Evolutionary conservation across 2,888 invertebrate species (phyloP), one percentile per base, ranked within the genome.

Genomic region (Morpho achilles): DNA sequence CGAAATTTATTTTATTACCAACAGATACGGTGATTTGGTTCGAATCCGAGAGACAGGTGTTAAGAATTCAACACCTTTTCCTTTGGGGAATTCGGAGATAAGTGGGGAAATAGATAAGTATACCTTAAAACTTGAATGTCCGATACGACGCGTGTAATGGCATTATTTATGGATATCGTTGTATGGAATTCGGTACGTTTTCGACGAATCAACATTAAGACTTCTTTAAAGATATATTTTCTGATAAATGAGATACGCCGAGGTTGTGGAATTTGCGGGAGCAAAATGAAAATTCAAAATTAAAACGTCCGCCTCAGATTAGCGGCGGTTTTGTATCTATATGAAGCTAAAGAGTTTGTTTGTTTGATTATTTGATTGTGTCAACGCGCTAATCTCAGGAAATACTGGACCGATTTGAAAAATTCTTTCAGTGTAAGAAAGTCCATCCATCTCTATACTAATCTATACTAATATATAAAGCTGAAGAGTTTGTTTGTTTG

Each of bases 1-100:
- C 76, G 77, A 85, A 88, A 89, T 89, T 88, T 90, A 90, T 90
- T 89, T 89, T 89, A 90, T 89, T 87, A 83, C 88, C 70, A 82
- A 80, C 79, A 88, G 89, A 89, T 89, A 89, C 84, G 84, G 83
- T 82, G 85, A 86, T 88, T 88, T 84, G 84, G 80, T 75, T 86
- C 80, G 85, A 87, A 88, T 86, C 80, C 77, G 80, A 82, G 81
- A 81, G 89, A 89, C 89, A 90, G 89, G 89, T 90, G 90, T 90
- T 84, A 89, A 88, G 80, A 89, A 83, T 84, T 81, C 80, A 84
- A 89, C 87, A 87, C 86, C 82, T 89, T 85, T 83, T 81, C 80
- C 80, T 82, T 84, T 84, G 74, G 75, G 76, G 78, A 79, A 78
- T 76, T 76, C 68, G 69, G 64, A 81, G 86, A 87, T 87, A 87